A percentile compares a stretch with the other conserved stretches of the same genome.
These are phyloP conservation scores for Capreolus pygargus DNA, from an alignment of 2,113 vertebrate genomes.

Conservation along the genomic window DNA sequence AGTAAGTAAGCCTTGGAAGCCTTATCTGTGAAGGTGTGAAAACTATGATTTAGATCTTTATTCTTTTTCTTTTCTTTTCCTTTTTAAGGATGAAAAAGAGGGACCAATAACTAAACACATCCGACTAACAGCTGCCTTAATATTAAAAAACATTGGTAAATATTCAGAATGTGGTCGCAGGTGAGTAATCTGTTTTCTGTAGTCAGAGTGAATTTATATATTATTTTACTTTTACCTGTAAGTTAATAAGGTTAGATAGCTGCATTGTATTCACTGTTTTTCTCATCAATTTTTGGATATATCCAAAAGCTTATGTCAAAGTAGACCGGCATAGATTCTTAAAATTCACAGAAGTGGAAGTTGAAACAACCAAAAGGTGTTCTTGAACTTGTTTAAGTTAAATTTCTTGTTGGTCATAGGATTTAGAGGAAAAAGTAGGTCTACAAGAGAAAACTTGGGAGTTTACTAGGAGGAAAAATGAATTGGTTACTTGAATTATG, in stretches of 20 bases:
- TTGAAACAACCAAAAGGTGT: neutral
- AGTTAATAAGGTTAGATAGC: neutral
- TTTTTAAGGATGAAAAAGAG: constrained; percentile 96
- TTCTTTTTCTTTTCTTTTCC: constrained; percentile 52
- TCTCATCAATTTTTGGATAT: neutral
- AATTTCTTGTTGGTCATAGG: neutral
- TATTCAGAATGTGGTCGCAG: constrained; percentile 98
- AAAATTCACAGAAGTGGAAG: neutral
- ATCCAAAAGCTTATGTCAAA: neutral
- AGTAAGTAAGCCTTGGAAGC: constrained; percentile 83
- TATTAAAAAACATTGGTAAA: constrained; percentile 99
- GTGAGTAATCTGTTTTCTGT: constrained; percentile 83
- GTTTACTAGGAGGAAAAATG: neutral
- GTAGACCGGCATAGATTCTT: neutral
- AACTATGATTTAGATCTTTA: constrained; percentile 52
- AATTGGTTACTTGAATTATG: neutral
- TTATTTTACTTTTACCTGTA: neutral
- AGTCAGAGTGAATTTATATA: neutral
- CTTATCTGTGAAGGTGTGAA: neutral
- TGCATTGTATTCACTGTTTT: neutral
- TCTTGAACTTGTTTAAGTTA: neutral
- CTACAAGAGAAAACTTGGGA: neutral
- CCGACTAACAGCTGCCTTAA: constrained; percentile 99
- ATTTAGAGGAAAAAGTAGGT: neutral
- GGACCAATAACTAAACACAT: constrained; percentile 99